Conservation (phyloP, 2,888 invertebrate genomes). For the Apotomis turbidana region DNA sequence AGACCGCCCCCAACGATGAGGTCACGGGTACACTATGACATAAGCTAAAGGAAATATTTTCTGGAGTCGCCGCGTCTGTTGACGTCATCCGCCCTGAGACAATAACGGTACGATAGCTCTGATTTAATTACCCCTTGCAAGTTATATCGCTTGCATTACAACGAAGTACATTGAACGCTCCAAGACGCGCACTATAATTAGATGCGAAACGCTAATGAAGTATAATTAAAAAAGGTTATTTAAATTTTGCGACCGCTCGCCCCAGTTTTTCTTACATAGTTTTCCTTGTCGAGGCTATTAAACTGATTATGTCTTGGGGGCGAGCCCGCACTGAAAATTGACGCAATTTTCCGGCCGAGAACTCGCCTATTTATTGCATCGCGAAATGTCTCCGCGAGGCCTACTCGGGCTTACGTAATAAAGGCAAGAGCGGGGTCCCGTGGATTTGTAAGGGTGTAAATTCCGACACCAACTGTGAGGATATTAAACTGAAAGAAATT, state of each 20-base stretch:
- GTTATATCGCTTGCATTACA: background rate
- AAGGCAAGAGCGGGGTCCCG: constrained; percentile 62
- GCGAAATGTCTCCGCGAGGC: constrained; percentile 67
- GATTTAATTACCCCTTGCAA: constrained; percentile 4
- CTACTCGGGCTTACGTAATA: constrained; percentile 61
- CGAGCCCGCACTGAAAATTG: constrained; percentile 67
- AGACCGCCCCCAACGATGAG: constrained; percentile 56
- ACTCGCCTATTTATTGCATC: constrained; percentile 73
- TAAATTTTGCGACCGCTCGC: constrained; percentile 2
- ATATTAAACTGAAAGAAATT: constrained; percentile 46
- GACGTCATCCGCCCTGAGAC: constrained; percentile 32
- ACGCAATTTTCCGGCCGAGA: constrained; percentile 77
- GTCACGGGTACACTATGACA: constrained; percentile 55
- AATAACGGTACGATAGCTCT: constrained; percentile 8
- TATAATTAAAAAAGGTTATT: constrained; percentile 45
- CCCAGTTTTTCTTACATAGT: constrained; percentile 46
- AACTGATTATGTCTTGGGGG: constrained; percentile 65
- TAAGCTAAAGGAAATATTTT: constrained; percentile 46
- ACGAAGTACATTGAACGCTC: background rate
- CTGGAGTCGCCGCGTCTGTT: constrained; percentile 32
- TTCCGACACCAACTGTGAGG: constrained; percentile 55
- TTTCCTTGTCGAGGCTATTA: constrained; percentile 64
- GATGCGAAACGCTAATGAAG: constrained; percentile 12
- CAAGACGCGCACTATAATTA: background rate
- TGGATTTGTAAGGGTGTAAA: constrained; percentile 67